phyloP scores from a whole-genome alignment of 53 echinoderm and acorn worm species.

The Apostichopus leukothele region DNA sequence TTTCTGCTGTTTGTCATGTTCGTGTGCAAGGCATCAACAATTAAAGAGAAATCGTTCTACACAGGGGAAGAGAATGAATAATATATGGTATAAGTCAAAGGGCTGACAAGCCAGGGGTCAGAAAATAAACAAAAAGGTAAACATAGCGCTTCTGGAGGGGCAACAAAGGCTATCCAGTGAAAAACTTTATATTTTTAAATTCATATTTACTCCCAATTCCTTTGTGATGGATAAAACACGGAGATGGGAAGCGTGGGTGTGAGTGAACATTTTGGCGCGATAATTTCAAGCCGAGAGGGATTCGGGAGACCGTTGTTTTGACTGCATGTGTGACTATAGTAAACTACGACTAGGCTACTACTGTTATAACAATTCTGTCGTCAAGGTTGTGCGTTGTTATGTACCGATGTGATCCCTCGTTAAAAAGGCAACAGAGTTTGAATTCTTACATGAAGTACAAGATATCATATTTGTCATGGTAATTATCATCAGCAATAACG shows the following conservation, averaged over 20 bases:
- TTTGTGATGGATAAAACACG: conserved; percentile 9
- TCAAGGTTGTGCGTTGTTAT: not conserved
- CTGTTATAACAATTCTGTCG: no score
- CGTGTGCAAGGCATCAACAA: conserved; percentile 85
- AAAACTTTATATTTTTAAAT: not conserved
- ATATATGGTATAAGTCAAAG: conserved; percentile 18
- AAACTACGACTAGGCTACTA: no score
- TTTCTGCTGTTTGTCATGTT: conserved; percentile 17
- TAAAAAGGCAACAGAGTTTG: no score
- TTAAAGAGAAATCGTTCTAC: conserved; percentile 88
- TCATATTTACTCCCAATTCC: conserved; percentile 7
- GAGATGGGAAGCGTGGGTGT: conserved; percentile 43
- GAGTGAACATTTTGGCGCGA: conserved; percentile 38
- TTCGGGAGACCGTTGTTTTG: not conserved
- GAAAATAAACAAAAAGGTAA: conserved; percentile 3
- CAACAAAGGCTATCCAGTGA: not conserved
- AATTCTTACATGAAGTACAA: no score
- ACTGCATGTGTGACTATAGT: not conserved
- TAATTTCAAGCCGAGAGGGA: conserved; percentile 26
- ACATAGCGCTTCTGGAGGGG: conserved; percentile 4
- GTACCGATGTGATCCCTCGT: no score
- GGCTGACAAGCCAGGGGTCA: conserved; percentile 14
- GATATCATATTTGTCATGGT: no score
- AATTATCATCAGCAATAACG: no score
- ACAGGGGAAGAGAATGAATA: conserved; percentile 40